Evolutionary conservation across 2,888 invertebrate genomes (phyloP).

Genomic region (Scaeva pyrastri): DNA sequence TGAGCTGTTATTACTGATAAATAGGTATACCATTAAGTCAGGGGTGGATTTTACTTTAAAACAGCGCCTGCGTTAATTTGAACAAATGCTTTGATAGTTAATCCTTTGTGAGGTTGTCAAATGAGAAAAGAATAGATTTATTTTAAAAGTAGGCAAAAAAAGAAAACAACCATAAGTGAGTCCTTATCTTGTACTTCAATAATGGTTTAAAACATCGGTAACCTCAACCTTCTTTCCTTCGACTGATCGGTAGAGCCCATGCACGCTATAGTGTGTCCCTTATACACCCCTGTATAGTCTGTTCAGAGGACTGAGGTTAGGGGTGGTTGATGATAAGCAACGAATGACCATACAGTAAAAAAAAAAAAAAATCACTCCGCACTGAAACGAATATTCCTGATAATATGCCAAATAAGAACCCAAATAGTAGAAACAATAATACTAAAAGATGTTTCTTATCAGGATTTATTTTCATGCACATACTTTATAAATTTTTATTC

Average conservation of each 20-base stretch:
- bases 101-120: no score
- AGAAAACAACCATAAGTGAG: no score
- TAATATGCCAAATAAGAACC: conserved; percentile 37
- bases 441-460: conserved; percentile 55
- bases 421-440: conserved; percentile 30
- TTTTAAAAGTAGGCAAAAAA: no score
- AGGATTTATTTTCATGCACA: conserved; percentile 14
- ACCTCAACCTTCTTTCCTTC: no score
- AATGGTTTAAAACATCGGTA: no score
- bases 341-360: conserved; percentile 29
- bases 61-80: neutral
- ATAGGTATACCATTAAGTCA: neutral
- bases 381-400: conserved; percentile 49
- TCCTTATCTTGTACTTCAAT: no score
- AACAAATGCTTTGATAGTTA: neutral
- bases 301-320: conserved; percentile 1
- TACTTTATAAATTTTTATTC: no score
- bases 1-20: conserved; percentile 51
- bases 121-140: no score
- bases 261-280: no score
- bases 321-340: conserved; percentile 27
- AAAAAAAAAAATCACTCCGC: conserved; percentile 19
- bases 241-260: no score
- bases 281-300: no score
- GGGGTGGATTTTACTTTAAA: neutral